Conservation (phyloP, 2,797 vertebrate species). For the Onychomys arenicola region DNA sequence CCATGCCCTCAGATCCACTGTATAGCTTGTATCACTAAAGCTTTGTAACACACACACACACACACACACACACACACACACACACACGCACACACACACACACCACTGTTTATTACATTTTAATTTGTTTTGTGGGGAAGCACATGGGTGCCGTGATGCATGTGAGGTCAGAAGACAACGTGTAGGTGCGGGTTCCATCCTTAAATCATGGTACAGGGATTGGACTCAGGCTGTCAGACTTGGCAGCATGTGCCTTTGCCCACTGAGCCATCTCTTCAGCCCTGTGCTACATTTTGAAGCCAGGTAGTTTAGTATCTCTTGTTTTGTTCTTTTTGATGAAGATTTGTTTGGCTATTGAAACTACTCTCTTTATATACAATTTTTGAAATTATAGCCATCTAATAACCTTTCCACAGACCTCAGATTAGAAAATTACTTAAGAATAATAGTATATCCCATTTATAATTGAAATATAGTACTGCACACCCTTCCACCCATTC, state of each 20-base stretch:
- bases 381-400: neutral
- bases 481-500: neutral
- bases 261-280: neutral
- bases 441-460: neutral
- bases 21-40: neutral
- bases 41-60: neutral
- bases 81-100: neutral
- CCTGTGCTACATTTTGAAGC: neutral
- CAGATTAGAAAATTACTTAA: neutral
- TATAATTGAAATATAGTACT: neutral
- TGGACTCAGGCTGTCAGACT: too few relatives aligned
- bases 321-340: neutral
- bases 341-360: neutral
- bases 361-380: neutral
- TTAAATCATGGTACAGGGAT: neutral
- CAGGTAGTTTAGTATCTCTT: neutral
- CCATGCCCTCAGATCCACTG: neutral
- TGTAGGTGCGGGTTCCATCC: too few relatives aligned
- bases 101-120: neutral
- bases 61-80: neutral
- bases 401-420: neutral
- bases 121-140: neutral
- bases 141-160: neutral
- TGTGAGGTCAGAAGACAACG: neutral
- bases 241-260: neutral